Base-by-base conservation (phyloP, 2,113 vertebrate genomes). In the Dissostichus mawsoni region DNA sequence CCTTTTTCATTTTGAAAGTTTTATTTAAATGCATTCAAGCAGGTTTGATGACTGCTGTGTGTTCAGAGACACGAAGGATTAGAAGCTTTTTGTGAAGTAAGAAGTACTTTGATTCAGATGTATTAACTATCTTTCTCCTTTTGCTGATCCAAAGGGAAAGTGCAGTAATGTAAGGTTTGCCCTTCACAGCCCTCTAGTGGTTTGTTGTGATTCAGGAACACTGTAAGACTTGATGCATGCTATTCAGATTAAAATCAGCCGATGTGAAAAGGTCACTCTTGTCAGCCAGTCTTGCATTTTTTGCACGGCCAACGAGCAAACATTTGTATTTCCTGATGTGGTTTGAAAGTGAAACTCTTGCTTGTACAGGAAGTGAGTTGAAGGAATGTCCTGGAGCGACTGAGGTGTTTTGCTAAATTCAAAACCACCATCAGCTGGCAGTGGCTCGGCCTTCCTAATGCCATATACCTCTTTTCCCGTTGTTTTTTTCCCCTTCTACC, bases 111-210 rank as follows among this genome's bases (percentile, higher is more conserved):
- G 36, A 8, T 41, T 41, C 8, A 41, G 36, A 8, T 41, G 8
- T 36, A 36, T 36, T 5, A 41, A 41, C 36, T 7, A 1, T 41
- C 8, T 41, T 41, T 6, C 36, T 36, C 4, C 16, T 52, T 47
- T 69, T 18, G 33, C 33, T 41, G 8, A 9, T 51, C 14, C 5
- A 44, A 29, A 59, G 1, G 16, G 3, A 14, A 44, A 52, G 12
- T n/a, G 14, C 50, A 69, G 8, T 51, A 7, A 41, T 11, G 1
- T 10, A 18, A 18, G 1, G 11, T 71, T 48, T 57, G 51, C 23
- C 7, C 79, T 51, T 64, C 11, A 36, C 25, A 53, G 69, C 81
- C 69, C 81, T 55, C 74, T 68, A 9, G 62, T 73, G 81, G 74
- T 25, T 17, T 1, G 33, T 18, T 23, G 2, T 3, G 47, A 52